Base-by-base conservation (phyloP, 2,797 vertebrate genomes). In the Echiichthys vipera region DNA sequence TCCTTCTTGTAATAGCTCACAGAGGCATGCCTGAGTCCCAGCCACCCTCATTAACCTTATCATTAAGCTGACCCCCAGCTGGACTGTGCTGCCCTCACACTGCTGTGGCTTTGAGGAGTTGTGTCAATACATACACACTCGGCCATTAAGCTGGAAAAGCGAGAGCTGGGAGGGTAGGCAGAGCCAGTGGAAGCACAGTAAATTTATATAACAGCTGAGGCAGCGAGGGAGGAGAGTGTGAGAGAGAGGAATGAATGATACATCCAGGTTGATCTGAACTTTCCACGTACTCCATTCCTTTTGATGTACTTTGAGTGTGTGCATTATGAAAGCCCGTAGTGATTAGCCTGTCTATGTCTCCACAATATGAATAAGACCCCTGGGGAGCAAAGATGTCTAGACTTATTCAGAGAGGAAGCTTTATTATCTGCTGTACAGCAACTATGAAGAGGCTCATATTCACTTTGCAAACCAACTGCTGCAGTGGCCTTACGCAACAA, bases 1-100 rank as follows among this genome's bases (percentile, higher is more conserved):
- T 55, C 55, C 62, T 65, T 75, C 74, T 78, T 76, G 56, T 84
- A 79, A 83, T 40, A 71, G 80, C 79, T 74, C 61, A 81, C 1
- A 18, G 76, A 88, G 67, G 80, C 91, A 88, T 91, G 92, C 62
- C 85, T 82, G 81, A 87, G 78, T 80, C 71, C 57, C 5, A 22
- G 78, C 81, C 91, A 86, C 86, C 81, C 82, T 92, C 84, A 89
- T 92, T 93, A 92, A 93, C 88, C 92, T 87, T 84, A 88, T 91
- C 87, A 85, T 89, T 77, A 85, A 54, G 56, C 71, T 84, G 81
- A 83, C 84, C 87, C 80, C 81, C 77, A 70, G 77, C 84, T 84
- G 85, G 85, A 87, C 81, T 22, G 17, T 39, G 2, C 58, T 73
- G 78, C 79, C 77, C 80, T 84, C 70, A n/a, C 84, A 76, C 80